A percentile compares a stretch with the other conserved stretches of the same genome.
Conservation (phyloP, 2,113 vertebrate genomes). For the zebrafish (Danio rerio) region DNA sequence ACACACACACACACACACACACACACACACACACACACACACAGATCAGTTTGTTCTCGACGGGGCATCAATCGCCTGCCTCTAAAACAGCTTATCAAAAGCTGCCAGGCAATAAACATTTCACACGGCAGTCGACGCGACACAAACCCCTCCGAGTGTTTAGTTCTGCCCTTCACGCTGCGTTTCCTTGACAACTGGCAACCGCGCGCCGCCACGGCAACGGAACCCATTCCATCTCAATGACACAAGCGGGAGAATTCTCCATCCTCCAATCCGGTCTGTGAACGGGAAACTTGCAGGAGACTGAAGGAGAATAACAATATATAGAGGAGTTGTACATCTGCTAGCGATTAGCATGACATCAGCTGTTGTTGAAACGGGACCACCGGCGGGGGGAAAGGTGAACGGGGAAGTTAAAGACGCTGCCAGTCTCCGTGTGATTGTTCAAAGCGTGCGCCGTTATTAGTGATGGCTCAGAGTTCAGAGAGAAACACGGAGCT, state of each 20-base stretch:
- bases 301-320: conserved; percentile 26
- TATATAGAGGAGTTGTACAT: conserved; percentile 15
- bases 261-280: conserved; percentile 32
- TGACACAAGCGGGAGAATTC: conserved; percentile 50
- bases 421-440: conserved; percentile 33
- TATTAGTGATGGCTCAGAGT: conserved; percentile 22
- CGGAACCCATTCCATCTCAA: conserved; percentile 50
- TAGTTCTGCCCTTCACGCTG: conserved; percentile 51
- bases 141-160: conserved; percentile 46
- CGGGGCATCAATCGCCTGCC: neutral
- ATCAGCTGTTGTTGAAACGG: conserved; percentile 54
- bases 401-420: conserved; percentile 15
- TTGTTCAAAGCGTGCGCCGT: neutral
- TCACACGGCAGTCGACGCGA: conserved; percentile 30
- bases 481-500: too few species aligned
- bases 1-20: too few species aligned
- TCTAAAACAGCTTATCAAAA: conserved; percentile 52
- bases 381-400: conserved; percentile 53
- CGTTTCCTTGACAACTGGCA: conserved; percentile 61
- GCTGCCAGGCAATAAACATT: conserved; percentile 47
- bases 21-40: too few species aligned
- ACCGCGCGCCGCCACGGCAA: conserved; percentile 42
- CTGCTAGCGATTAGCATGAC: conserved; percentile 61
- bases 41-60: too few species aligned
- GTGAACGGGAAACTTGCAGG: conserved; percentile 33